These are phyloP conservation scores for Serripes groenlandicus DNA, from an alignment of 2,888 invertebrate species.

Conservation along the genomic window DNA sequence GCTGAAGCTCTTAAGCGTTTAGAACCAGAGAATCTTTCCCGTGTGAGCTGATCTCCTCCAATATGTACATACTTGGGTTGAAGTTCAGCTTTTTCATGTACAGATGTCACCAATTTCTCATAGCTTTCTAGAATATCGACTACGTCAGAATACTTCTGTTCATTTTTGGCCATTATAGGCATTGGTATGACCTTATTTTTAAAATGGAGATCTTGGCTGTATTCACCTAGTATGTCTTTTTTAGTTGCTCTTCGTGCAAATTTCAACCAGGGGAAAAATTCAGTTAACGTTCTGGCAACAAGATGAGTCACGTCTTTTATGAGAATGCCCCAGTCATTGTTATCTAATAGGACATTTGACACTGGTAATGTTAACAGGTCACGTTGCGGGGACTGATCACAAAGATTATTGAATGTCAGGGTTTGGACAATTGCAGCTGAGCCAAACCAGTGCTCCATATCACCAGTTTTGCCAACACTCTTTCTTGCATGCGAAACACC, in stretches of 20 bases:
- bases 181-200: not conserved
- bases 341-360: not conserved
- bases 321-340: not conserved
- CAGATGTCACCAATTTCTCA: slow-evolving; percentile 1
- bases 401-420: not conserved
- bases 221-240: not conserved
- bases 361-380: not conserved
- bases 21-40: slow-evolving; percentile 37
- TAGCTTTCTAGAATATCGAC: slow-evolving; percentile 27
- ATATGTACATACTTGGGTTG: slow-evolving; percentile 23
- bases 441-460: slow-evolving; percentile 1
- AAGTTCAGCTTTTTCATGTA: not conserved
- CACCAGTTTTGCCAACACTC: too few species aligned
- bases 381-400: not conserved
- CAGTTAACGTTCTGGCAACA: not conserved
- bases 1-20: slow-evolving; percentile 24
- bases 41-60: slow-evolving; percentile 34
- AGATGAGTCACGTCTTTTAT: not conserved
- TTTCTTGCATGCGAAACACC: not conserved
- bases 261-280: not conserved
- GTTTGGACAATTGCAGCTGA: slow-evolving; percentile 14
- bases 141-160: slow-evolving; percentile 33
- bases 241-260: too few species aligned
- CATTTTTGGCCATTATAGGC: not conserved
- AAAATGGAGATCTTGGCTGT: too few species aligned